Percentiles rank a stretch among this genome's conserved stretches.
phyloP scores from a whole-genome alignment of 2,113 vertebrate species.

The Malurus melanocephalus region DNA sequence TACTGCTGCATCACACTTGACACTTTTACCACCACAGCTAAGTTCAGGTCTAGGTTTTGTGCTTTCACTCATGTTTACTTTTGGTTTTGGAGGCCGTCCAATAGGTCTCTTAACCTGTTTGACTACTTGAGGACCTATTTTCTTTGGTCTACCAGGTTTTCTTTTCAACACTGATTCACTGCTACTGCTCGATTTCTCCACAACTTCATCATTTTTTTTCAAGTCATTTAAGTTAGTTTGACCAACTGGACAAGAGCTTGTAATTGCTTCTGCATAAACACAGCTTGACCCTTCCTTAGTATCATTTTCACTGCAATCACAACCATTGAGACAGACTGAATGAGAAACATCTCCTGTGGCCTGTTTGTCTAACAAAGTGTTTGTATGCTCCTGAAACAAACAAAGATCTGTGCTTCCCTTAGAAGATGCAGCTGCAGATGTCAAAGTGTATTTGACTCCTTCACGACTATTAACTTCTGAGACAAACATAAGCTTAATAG shows the following conservation, averaged over 20 bases:
- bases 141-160: constrained; percentile 91
- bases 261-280: neutral
- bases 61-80: constrained; percentile 51
- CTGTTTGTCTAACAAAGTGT: neutral
- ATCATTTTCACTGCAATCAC: neutral
- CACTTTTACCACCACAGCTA: constrained; percentile 17
- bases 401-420: constrained; percentile 51
- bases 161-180: constrained; percentile 81
- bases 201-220: constrained; percentile 32
- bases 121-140: constrained; percentile 85
- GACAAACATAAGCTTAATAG: constrained; percentile 95
- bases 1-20: constrained; percentile 24
- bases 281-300: constrained; percentile 10
- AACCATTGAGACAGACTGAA: neutral
- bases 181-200: constrained; percentile 35
- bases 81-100: constrained; percentile 88
- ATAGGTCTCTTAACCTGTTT: constrained; percentile 89
- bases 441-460: constrained; percentile 89
- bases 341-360: constrained; percentile 14
- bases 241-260: constrained; percentile 16
- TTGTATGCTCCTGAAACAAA: constrained; percentile 30
- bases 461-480: constrained; percentile 83
- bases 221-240: constrained; percentile 41
- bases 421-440: constrained; percentile 74
- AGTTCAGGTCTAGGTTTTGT: constrained; percentile 36